Conservation (phyloP, 2,888 invertebrate genomes). For the Caenorhabditis angaria region DNA sequence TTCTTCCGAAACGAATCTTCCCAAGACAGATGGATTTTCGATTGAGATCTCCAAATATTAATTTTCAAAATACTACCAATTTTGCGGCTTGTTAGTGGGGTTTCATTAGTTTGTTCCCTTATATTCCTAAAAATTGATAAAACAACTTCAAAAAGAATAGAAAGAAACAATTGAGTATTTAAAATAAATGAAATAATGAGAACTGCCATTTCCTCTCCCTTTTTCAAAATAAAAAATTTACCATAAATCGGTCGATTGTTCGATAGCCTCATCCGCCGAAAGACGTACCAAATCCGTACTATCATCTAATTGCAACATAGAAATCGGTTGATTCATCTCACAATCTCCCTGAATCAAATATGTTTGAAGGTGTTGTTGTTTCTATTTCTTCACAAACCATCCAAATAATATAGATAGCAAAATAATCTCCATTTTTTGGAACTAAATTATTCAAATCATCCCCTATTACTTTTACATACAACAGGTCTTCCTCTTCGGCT, state of each 20-base stretch:
- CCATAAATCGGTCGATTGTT: not conserved
- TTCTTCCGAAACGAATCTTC: not conserved
- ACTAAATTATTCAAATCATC: slow-evolving; percentile 4
- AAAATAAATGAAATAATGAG: not conserved
- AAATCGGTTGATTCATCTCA: not conserved
- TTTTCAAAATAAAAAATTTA: not conserved
- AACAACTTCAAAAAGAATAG: too few relatives aligned
- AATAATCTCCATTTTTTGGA: not conserved
- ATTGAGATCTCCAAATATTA: not conserved
- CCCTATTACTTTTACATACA: not conserved
- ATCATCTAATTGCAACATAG: not conserved
- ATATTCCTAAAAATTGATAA: not conserved
- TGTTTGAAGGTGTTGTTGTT: not conserved
- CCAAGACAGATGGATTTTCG: not conserved
- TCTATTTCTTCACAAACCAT: not conserved
- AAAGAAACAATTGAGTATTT: not conserved
- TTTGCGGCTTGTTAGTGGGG: not conserved
- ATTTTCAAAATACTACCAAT: not conserved
- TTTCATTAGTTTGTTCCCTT: not conserved
- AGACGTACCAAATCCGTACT: not conserved
- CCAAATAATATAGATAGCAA: slow-evolving; percentile 7
- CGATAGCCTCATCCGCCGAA: not conserved
- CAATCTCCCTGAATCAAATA: not conserved
- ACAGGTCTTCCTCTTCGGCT: not conserved
- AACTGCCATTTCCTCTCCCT: not conserved